Evolutionary conservation across 2,888 invertebrate genomes (phyloP), one percentile per base, ranked within the genome.

Genomic region (Pseudanteris insignis): DNA sequence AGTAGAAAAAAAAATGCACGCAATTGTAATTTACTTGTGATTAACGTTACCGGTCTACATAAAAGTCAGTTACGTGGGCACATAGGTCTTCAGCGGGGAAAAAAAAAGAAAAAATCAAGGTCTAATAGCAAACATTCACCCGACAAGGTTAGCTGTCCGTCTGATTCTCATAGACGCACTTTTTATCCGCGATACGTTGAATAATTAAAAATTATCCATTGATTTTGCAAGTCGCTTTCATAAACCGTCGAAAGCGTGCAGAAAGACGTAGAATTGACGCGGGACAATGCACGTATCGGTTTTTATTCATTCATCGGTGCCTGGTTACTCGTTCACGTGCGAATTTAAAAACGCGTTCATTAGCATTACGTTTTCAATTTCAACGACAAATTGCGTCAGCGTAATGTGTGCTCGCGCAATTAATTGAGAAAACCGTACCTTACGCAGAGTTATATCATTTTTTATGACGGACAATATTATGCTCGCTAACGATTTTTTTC

Each of bases 51-150:
- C 26, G 10, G n/a, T 38, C 38, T 30, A 38, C 25, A 4, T 38
- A 48, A 48, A 48, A 48, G 38, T 10, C 15, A 21, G 9, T 32
- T 32, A 26, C 13, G 10, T 8, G 9, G 15, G n/a, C 18, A 34
- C 26, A 37, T 8, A 9, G 36, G 29, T 37, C 37, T 28, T 47
- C 30, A 37, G n/a, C 36, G 28, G 24, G 12, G 1, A 13, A 10
- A 13, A 10, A 50, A 50, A 50, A 10, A 13, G 6, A 50, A 50
- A 50, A 50, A 50, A 40, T 41, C 33, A 50, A 50, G 50, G 50
- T 50, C 40, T 28, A 26, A 50, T 12, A 25, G 21, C 10, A 33
- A 41, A 32, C 43, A 43, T 43, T 51, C 43, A 33, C 36, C 8
- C 18, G 12, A 2, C 51, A 51, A 51, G 51, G 51, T 51, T 41